These are phyloP conservation scores for Synergus umbraculus DNA, from an alignment of 2,888 invertebrate species.

Conservation along the genomic window DNA sequence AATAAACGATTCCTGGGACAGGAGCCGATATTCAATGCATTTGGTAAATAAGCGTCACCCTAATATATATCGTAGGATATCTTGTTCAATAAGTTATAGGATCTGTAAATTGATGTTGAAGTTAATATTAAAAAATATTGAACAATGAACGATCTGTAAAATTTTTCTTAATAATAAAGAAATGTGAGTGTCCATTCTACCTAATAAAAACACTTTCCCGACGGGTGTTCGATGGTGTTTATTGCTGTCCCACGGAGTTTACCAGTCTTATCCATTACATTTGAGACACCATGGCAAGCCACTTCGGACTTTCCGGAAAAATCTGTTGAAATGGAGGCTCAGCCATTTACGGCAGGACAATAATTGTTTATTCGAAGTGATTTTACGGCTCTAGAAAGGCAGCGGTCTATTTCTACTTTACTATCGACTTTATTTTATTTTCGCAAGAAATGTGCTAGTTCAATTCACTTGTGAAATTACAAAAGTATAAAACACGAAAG, in stretches of 20 bases:
- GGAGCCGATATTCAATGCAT: too few relatives aligned
- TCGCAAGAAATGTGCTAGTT: neutral
- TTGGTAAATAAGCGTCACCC: too few relatives aligned
- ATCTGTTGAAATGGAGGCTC: constrained; percentile 4
- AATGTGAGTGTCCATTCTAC: neutral
- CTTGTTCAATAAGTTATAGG: too few relatives aligned
- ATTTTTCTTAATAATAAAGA: neutral
- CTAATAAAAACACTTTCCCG: neutral
- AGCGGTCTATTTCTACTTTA: constrained; percentile 25
- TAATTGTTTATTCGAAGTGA: constrained; percentile 31
- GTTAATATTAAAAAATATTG: neutral
- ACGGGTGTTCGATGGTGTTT: constrained; percentile 66
- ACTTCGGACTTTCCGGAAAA: constrained; percentile 28
- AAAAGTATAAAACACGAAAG: neutral
- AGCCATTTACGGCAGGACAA: constrained; percentile 16
- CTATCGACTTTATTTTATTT: constrained; percentile 15
- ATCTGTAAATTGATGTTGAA: too few relatives aligned
- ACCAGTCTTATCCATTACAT: constrained; percentile 67
- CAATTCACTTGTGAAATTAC: neutral
- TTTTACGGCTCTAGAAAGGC: constrained; percentile 25
- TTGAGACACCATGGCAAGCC: neutral
- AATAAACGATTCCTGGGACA: too few relatives aligned
- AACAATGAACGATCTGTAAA: neutral
- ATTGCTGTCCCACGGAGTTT: constrained; percentile 65
- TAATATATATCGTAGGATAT: too few relatives aligned